Conservation (phyloP, 2,888 invertebrate species). For the Prosopocoilus inquinatus region DNA sequence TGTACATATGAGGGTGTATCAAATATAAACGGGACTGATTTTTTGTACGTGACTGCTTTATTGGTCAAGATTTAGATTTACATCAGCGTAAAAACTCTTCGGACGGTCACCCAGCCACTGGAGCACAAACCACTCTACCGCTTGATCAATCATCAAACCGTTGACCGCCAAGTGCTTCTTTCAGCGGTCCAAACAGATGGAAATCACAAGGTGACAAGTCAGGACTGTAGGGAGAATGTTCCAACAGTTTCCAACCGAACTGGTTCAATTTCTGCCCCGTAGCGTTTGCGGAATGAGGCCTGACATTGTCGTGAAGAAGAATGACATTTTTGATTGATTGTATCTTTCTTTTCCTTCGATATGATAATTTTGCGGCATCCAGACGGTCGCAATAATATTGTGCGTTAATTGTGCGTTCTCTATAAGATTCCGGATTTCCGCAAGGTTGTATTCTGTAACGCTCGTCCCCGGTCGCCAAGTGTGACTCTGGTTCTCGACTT, state of each 20-base stretch:
- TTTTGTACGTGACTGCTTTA: not conserved
- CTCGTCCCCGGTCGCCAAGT: not conserved
- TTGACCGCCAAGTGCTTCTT: not conserved
- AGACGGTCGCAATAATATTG: too few relatives aligned
- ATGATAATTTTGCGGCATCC: too few relatives aligned
- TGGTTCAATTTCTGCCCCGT: too few relatives aligned
- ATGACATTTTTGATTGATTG: too few relatives aligned
- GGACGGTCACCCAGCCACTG: not conserved
- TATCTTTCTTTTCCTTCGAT: too few relatives aligned
- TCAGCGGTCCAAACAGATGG: too few relatives aligned
- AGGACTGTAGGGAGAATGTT: too few relatives aligned
- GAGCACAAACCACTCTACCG: not conserved
- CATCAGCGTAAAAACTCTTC: not conserved
- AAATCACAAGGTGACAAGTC: too few relatives aligned
- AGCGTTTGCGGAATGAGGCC: too few relatives aligned
- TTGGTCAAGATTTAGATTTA: not conserved
- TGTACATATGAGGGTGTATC: not conserved
- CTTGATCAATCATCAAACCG: not conserved
- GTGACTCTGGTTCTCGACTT: not conserved
- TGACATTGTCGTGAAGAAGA: too few relatives aligned
- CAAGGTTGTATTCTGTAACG: not conserved
- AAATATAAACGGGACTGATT: constrained; percentile 1
- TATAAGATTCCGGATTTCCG: not conserved
- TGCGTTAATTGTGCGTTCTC: too few relatives aligned
- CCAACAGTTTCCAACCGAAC: too few relatives aligned